Evolutionary conservation across 2,113 vertebrate genomes (phyloP).

Genomic region (Amblyornis subalaris): DNA sequence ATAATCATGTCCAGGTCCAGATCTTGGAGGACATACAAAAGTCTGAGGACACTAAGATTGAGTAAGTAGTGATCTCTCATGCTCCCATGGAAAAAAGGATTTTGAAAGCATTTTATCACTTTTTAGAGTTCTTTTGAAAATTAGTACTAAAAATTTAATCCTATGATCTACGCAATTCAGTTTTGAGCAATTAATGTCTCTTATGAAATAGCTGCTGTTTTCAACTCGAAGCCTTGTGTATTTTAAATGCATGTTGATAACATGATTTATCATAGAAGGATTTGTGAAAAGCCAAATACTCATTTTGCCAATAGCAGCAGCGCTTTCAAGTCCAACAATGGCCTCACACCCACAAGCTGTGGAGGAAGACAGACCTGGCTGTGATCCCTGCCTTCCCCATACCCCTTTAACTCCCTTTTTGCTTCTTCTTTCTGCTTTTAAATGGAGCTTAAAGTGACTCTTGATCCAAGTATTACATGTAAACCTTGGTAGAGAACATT

Average conservation of each 20-base stretch:
- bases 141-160: background rate
- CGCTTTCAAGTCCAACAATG: background rate
- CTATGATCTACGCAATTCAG: rapidly evolving
- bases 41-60: background rate
- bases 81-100: background rate
- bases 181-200: background rate
- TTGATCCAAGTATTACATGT: background rate
- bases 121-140: background rate
- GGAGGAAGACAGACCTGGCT: background rate
- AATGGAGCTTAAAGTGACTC: background rate
- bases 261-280: background rate
- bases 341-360: background rate
- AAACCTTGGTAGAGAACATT: background rate
- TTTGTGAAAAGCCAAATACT: background rate
- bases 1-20: background rate
- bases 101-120: background rate
- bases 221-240: background rate
- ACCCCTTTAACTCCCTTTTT: background rate
- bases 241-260: background rate
- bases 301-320: background rate
- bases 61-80: background rate
- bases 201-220: background rate
- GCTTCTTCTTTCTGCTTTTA: background rate
- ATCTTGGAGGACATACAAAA: background rate
- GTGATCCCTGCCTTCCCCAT: background rate